Evolutionary conservation across 2,797 vertebrate species (phyloP), one percentile per base, ranked within the genome.

Genomic region (Lutjanus argentimaculatus): DNA sequence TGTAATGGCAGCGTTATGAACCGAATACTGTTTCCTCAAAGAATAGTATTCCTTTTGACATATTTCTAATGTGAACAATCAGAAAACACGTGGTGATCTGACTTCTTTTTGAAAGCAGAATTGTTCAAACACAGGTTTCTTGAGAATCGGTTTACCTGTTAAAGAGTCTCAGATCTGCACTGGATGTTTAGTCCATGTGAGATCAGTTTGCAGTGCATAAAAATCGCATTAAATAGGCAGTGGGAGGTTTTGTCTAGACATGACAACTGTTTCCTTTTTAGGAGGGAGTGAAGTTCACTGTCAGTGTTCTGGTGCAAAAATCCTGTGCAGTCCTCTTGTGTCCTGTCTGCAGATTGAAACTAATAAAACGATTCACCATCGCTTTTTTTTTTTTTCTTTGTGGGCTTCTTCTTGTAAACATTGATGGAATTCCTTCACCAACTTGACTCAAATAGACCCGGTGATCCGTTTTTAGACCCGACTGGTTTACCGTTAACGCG

Each of bases 381-480:
- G 15, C 3, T 19, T 14, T 58, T 16, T 30, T 19, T 14, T 58
- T 16, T 22, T n/a, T 7, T 13, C 11, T 10, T 12, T 51, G 45
- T 67, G 43, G 8, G 11, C 49, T 43, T 52, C 17, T 62, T 19
- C 55, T 6, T 55, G 8, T 62, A 14, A 66, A 58, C 15, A 46
- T 43, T 74, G 45, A 75, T 75, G 46, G 80, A 45, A 78, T 82
- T 65, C 51, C 52, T 67, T 55, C n/a, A 57, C 7, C 1, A 46
- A 25, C 48, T 68, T 49, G 13, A n/a, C 76, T 56, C 48, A 75
- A 77, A 48, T 21, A 15, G 17, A 65, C 40, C 11, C 7, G 22
- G 8, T 17, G 53, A 57, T 67, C 80, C 86, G 77, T 89, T 90
- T 90, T 87, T 91, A 88, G 80, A 51, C 30, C 30, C 1, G 63